Percentiles rank a stretch among this genome's conserved stretches.
These are phyloP conservation scores for Tachina grossa DNA, from an alignment of 2,888 invertebrate genomes.

Conservation along the genomic window DNA sequence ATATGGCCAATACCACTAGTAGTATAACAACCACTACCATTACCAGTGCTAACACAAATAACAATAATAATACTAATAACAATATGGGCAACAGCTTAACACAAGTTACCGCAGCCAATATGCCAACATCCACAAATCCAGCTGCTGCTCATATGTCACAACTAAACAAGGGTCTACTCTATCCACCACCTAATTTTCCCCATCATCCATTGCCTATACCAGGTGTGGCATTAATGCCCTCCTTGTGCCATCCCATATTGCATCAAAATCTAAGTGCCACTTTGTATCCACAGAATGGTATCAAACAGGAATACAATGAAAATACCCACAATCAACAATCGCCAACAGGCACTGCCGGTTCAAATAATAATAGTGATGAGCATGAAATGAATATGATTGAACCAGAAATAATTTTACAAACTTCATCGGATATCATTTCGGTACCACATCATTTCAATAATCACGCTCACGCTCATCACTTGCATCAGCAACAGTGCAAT, in stretches of 20 bases:
- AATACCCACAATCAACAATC: conserved; percentile 72
- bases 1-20: conserved; percentile 65
- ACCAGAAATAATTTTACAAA: conserved; percentile 80
- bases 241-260: conserved; percentile 80
- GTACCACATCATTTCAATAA: conserved; percentile 78
- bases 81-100: conserved; percentile 44
- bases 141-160: conserved; percentile 78
- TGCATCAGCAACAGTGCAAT: conserved; percentile 79
- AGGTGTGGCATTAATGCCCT: conserved; percentile 80
- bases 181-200: conserved; percentile 79
- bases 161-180: conserved; percentile 76
- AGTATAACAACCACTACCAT: conserved; percentile 74
- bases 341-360: conserved; percentile 44
- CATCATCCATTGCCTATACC: conserved; percentile 80
- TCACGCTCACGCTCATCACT: conserved; percentile 75
- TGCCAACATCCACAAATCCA: conserved; percentile 61
- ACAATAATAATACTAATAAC: conserved; percentile 56
- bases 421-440: conserved; percentile 78
- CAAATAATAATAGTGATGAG: conserved; percentile 73
- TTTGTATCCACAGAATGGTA: conserved; percentile 79
- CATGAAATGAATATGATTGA: conserved; percentile 79
- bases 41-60: conserved; percentile 63
- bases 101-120: conserved; percentile 54
- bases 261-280: conserved; percentile 79
- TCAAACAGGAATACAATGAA: conserved; percentile 78